phyloP scores from a whole-genome alignment of 2,797 vertebrate species.

The Mus spretus region DNA sequence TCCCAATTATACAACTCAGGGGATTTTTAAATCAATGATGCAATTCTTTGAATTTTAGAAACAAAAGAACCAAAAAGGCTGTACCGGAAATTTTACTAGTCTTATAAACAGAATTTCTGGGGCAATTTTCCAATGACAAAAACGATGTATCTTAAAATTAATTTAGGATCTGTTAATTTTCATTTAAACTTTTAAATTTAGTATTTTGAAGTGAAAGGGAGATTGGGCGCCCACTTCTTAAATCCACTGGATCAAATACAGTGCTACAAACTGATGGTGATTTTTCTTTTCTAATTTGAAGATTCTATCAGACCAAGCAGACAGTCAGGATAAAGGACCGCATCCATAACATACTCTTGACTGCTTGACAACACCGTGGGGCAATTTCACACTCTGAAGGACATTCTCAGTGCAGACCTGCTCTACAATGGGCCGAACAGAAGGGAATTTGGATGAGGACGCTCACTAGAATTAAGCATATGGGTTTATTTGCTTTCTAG shows the following conservation, averaged over 20 bases:
- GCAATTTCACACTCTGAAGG: conserved; percentile 79
- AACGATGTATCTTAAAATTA: conserved; percentile 45
- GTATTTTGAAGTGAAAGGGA: conserved; percentile 41
- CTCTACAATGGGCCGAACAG: conserved; percentile 42
- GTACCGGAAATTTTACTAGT: conserved; percentile 8
- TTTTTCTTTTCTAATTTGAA: conserved; percentile 60
- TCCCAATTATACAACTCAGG: conserved; percentile 88
- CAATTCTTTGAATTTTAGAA: conserved; percentile 78
- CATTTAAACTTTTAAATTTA: conserved; percentile 53
- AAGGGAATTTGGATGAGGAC: neutral
- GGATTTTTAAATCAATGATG: conserved; percentile 84
- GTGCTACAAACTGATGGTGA: conserved; percentile 1
- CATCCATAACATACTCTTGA: conserved; percentile 71
- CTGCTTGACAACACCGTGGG: conserved; percentile 48
- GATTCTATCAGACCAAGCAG: conserved; percentile 36
- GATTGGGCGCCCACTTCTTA: neutral
- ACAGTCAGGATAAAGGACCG: conserved; percentile 64
- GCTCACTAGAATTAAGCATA: neutral
- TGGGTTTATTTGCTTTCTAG: conserved; percentile 12
- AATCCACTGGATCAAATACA: conserved; percentile 29
- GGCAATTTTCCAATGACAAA: neutral
- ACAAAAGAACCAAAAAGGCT: conserved; percentile 74
- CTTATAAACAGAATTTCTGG: neutral
- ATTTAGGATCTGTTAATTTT: neutral
- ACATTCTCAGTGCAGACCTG: conserved; percentile 10